Base-by-base conservation (phyloP, 53 echinoderm and acorn worm species). In the Arbacia lixula region DNA sequence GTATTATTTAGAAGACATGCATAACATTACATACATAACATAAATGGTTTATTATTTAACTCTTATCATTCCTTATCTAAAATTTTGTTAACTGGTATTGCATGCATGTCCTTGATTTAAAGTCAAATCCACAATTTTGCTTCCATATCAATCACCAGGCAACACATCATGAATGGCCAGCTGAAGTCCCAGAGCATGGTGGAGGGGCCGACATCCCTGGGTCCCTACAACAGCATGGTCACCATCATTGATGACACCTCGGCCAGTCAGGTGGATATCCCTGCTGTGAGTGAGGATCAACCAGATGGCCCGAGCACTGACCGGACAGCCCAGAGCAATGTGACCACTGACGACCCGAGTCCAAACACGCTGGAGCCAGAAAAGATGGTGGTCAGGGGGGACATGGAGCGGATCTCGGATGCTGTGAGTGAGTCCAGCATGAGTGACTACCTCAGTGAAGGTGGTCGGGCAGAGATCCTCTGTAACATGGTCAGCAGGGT, bases 401-500 rank as follows among this genome's bases (percentile, higher is more conserved):
- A 75, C 66, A 37, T 31, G 1, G 71, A 67, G 25, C 71, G 65
- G 34, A 29, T 65, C 2, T 53, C 55, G 21, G 83, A 82, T 26
- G 40, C 26, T 54, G 86, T 36, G 22, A 86, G 86, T 30, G 82
- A 81, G 82, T 57, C 79, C n/a, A 91, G 86, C 65, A 95, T 95
- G 95, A 89, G 89, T 37, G 91, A 95, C 34, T 91, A 91, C 72
- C 75, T 91, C 32, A 91, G 83, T 19, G 91, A 91, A 50, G 91
- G 89, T 16, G 91, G 95, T 5, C 84, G 91, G 25, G 91, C 95
- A 25, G 84, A 88, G 72, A 92, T 89, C 49, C 85, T 95, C 6
- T 82, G 91, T n/a, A 87, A 91, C 84, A 95, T 95, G 95, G 89
- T 95, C 3, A 66, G 82, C 38, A 72, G 87, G 61, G 93, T 93